A percentile compares a stretch with the other conserved stretches of the same genome.
Evolutionary conservation across 2,888 invertebrate species (phyloP).

Genomic region (Spatulosminthurus flaviceps): DNA sequence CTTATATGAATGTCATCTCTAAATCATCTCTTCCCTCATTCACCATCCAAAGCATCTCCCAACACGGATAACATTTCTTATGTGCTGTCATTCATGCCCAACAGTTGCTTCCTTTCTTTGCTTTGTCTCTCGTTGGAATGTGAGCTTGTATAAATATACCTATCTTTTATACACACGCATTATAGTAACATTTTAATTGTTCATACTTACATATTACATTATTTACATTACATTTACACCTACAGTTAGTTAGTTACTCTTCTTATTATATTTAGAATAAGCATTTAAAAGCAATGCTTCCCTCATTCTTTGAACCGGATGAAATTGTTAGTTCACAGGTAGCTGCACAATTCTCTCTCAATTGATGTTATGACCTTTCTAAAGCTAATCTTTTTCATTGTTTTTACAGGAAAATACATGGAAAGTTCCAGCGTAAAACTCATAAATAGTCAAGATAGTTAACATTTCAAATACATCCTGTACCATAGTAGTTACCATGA

Average conservation of each 20-base stretch:
- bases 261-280: too few relatives aligned
- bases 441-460: background rate
- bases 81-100: background rate
- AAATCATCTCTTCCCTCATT: slow-evolving; percentile 21
- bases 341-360: background rate
- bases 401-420: background rate
- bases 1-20: slow-evolving; percentile 1
- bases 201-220: too few relatives aligned
- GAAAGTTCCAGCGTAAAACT: background rate
- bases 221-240: too few relatives aligned
- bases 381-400: too few relatives aligned
- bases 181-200: too few relatives aligned
- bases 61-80: too few relatives aligned
- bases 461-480: too few relatives aligned
- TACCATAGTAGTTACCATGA: too few relatives aligned
- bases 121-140: background rate
- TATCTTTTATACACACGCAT: too few relatives aligned
- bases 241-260: too few relatives aligned
- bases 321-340: background rate
- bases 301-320: background rate
- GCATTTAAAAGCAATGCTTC: background rate
- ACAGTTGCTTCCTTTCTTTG: slow-evolving; percentile 14
- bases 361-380: background rate
- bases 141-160: background rate
- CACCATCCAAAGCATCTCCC: background rate